Conservation (phyloP, 2,797 vertebrate genomes). For the Labeo calbasu region DNA sequence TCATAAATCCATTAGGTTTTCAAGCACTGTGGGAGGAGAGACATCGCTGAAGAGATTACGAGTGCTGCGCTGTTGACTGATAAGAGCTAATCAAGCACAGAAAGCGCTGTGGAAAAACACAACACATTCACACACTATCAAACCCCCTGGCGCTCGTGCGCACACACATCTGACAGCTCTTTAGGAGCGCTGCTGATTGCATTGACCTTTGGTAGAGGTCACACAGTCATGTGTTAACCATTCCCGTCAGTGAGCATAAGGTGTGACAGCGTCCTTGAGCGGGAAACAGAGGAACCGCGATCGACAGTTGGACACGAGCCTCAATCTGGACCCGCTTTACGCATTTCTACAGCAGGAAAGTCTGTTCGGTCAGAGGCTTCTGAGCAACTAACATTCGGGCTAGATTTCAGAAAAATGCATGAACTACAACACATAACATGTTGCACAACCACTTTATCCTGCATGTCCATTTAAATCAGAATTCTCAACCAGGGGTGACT, state of each 20-base stretch:
- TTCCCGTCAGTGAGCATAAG: neutral
- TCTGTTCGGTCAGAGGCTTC: neutral
- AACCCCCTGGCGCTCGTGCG: neutral
- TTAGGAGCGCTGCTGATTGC: slow-evolving; percentile 36
- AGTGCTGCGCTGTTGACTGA: slow-evolving; percentile 47
- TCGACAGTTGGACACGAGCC: neutral
- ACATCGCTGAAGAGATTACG: slow-evolving; percentile 29
- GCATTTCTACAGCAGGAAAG: neutral
- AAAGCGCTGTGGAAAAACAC: slow-evolving; percentile 35
- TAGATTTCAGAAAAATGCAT: neutral
- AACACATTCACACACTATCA: slow-evolving; percentile 17
- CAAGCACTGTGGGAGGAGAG: neutral
- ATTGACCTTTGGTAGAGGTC: slow-evolving; percentile 27
- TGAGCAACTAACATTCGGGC: neutral
- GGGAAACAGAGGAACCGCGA: neutral
- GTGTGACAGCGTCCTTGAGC: slow-evolving; percentile 26
- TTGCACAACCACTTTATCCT: neutral
- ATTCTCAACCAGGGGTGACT: neutral
- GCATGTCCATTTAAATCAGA: neutral
- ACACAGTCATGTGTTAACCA: neutral
- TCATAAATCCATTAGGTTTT: neutral
- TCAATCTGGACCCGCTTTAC: too few relatives aligned
- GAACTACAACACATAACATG: neutral
- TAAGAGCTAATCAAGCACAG: slow-evolving; percentile 31
- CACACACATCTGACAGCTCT: slow-evolving; percentile 51